phyloP scores from a whole-genome alignment of 2,797 vertebrate genomes.

The Halcyon leucocephala region DNA sequence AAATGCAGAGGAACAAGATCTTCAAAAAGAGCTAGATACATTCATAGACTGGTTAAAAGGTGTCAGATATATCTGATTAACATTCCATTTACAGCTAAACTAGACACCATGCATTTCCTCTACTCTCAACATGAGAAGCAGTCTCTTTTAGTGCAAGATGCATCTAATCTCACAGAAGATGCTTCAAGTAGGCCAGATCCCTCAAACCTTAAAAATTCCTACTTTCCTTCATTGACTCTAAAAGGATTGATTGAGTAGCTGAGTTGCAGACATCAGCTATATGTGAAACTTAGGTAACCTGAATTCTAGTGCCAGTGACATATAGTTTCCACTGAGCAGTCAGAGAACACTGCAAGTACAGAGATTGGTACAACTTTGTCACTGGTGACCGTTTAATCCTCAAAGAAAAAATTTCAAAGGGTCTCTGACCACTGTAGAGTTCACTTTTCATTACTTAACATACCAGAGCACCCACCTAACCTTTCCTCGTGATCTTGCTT shows the following conservation, averaged over 20 bases:
- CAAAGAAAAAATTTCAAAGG: neutral
- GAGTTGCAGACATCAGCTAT: neutral
- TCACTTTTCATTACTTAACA: neutral
- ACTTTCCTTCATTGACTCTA: neutral
- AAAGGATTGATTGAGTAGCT: neutral
- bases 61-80: neutral
- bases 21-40: neutral
- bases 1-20: neutral
- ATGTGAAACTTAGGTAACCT: neutral
- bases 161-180: neutral
- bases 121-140: neutral
- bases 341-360: neutral
- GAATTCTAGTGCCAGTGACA: neutral
- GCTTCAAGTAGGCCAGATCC: neutral
- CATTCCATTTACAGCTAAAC: neutral
- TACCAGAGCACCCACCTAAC: neutral
- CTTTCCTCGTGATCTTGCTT: neutral
- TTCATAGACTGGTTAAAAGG: neutral
- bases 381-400: neutral
- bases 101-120: neutral
- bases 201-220: neutral
- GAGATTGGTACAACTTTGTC: neutral
- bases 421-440: neutral
- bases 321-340: neutral
- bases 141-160: neutral